Evolutionary conservation across 2,797 vertebrate species (phyloP), one percentile per base, ranked within the genome.

Genomic region (Lycodopsis pacificus): DNA sequence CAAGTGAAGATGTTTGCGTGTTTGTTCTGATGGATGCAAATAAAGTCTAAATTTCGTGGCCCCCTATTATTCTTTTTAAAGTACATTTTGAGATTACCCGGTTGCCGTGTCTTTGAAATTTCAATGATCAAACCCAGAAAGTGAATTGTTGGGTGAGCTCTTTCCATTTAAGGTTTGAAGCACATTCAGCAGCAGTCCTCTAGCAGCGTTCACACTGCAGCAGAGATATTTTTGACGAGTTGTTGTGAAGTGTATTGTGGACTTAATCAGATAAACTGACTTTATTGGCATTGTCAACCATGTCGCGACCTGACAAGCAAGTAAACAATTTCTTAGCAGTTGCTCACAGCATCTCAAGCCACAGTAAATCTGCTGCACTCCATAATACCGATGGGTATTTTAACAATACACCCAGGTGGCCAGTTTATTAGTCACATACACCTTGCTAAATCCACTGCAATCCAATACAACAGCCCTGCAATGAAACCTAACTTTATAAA

Each of bases 401-500:
- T 64, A 73, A 71, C 57, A 74, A 36, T 10, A 64, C 54, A 71
- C 51, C 9, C n/a, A 38, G 36, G 22, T 65, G 48, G 48, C 19
- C 5, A 34, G 15, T 79, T 73, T 81, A 67, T 53, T 58, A 59
- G 73, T 36, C 22, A 30, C 38, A 56, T 4, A 65, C 17, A 68
- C 25, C 56, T 67, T 25, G 53, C 67, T 64, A 54, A 76, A 77
- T 25, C 42, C 20, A 57, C 38, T 38, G 5, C 42, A 81, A 78
- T 77, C 48, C 46, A 73, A 79, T 53, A 51, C 61, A 58, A 14
- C 46, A 36, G 17, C 25, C 22, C 40, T 62, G 63, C 63, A 74
- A 71, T 85, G 77, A 79, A 77, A 67, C 1, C 4, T 25, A 65
- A 68, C 70, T 66, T 79, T 79, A 66, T 75, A 62, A 83, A 64